Evolutionary conservation across 2,797 vertebrate species (phyloP), one percentile per base, ranked within the genome.

Genomic region (Columba guinea): DNA sequence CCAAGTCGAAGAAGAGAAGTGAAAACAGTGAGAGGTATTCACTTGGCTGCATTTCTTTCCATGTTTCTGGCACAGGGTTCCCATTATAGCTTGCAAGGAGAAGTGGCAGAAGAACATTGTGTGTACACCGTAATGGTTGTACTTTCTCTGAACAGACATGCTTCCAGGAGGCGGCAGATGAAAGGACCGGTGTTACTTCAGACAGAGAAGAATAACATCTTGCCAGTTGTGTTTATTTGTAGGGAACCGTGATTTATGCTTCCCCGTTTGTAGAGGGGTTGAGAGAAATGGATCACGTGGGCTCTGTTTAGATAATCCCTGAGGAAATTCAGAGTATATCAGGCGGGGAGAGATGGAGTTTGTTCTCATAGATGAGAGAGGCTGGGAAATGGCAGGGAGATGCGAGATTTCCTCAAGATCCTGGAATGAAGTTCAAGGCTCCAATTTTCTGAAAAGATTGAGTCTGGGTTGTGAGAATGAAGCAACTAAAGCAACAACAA

Each of bases 141-240:
- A 55, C 78, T 84, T 90, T 89, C 92, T 88, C 86, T 71, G 90
- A 96, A 27, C 52, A 93, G 95, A 79, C 96, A 75, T 71, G 76
- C 90, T 97, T 94, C 79, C 76, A 95, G 97, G 95, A 97, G 95
- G 93, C 23, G 18, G 96, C 84, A 97, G 96, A 98, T 97, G 93
- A 97, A 97, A 98, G 97, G 91, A 70, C 92, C 73, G 53, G 59
- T 93, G 97, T 94, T 94, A 89, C 96, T 86, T 94, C 90, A 97
- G 97, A 94, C 95, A 95, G 91, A 91, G 90, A 96, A 96, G 95
- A 98, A 97, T 93, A 97, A 97, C 97, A 92, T 94, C 95, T 93
- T 83, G 95, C 97, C 97, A 96, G 92, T 96, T 76, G 95, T 98
- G 97, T 98, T 98, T 98, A 98, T 97, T 97, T 97, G 96, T 90